phyloP scores from a whole-genome alignment of 2,797 vertebrate genomes.

The Poecile montanus region DNA sequence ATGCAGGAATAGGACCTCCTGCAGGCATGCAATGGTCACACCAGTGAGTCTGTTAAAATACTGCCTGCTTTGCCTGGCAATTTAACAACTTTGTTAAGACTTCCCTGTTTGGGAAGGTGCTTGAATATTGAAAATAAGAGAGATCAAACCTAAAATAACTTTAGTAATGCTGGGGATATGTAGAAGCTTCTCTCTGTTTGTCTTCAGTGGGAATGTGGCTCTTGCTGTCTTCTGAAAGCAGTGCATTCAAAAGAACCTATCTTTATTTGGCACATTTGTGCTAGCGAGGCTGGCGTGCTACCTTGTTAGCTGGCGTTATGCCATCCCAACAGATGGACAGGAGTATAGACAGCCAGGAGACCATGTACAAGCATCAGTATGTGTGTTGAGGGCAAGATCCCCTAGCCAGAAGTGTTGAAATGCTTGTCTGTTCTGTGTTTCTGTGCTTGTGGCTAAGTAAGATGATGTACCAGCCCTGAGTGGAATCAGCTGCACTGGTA shows the following conservation, averaged over 20 bases:
- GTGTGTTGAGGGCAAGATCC: conserved; percentile 68
- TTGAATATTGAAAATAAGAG: conserved; percentile 41
- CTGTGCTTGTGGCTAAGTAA: neutral
- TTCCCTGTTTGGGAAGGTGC: neutral
- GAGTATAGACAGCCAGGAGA: conserved; percentile 72
- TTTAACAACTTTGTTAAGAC: conserved; percentile 13
- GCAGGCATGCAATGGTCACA: conserved; percentile 13
- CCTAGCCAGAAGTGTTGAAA: conserved; percentile 62
- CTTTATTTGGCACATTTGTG: conserved; percentile 68
- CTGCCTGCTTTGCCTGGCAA: conserved; percentile 64
- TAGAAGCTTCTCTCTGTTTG: neutral
- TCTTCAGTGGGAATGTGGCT: neutral
- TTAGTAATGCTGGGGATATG: neutral
- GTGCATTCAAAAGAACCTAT: conserved; percentile 42
- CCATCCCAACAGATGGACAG: conserved; percentile 79
- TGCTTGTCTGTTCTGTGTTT: conserved; percentile 45
- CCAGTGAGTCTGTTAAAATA: conserved; percentile 54
- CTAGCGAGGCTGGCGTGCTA: conserved; percentile 55
- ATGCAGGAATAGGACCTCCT: neutral
- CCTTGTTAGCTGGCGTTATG: conserved; percentile 71
- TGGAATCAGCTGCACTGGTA: neutral
- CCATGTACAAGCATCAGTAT: conserved; percentile 67
- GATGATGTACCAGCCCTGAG: conserved; percentile 4
- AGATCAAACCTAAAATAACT: neutral
- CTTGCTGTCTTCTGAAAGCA: conserved; percentile 41